phyloP scores from a whole-genome alignment of 1,140 invertebrate genomes.

The Triops cancriformis region DNA sequence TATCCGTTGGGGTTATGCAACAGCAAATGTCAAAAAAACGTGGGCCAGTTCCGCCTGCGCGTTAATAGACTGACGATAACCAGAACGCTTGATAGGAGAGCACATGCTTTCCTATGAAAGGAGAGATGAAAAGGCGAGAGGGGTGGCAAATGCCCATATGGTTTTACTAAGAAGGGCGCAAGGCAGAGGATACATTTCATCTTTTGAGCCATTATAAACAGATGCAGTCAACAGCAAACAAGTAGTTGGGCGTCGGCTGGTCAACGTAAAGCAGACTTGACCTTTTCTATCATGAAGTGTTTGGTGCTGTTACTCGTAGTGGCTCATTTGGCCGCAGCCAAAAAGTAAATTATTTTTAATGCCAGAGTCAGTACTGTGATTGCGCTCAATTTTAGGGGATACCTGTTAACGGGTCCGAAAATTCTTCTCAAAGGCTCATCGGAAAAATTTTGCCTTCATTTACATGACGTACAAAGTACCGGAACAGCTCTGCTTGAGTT shows the following conservation, averaged over 20 bases:
- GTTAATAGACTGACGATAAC: neutral
- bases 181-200: constrained; percentile 1
- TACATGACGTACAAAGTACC: constrained; percentile 14
- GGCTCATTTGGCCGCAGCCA: neutral
- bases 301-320: neutral
- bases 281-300: neutral
- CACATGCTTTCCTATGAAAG: neutral
- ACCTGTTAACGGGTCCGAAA: constrained; percentile 20
- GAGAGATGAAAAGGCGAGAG: neutral
- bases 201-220: neutral
- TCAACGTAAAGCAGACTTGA: neutral
- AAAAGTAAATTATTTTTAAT: neutral
- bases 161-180: neutral
- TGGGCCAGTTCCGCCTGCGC: neutral
- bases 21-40: neutral
- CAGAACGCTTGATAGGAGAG: neutral
- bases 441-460: constrained; percentile 20
- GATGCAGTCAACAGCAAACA: constrained; percentile 1
- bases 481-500: constrained; percentile 16
- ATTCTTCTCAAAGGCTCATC: constrained; percentile 12
- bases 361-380: neutral
- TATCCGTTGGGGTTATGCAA: neutral
- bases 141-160: constrained; percentile 1
- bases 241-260: constrained; percentile 12
- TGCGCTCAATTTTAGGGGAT: neutral